Evolutionary conservation across 2,888 invertebrate species (phyloP), one percentile per base, ranked within the genome.

Genomic region (Andrena bicolor): DNA sequence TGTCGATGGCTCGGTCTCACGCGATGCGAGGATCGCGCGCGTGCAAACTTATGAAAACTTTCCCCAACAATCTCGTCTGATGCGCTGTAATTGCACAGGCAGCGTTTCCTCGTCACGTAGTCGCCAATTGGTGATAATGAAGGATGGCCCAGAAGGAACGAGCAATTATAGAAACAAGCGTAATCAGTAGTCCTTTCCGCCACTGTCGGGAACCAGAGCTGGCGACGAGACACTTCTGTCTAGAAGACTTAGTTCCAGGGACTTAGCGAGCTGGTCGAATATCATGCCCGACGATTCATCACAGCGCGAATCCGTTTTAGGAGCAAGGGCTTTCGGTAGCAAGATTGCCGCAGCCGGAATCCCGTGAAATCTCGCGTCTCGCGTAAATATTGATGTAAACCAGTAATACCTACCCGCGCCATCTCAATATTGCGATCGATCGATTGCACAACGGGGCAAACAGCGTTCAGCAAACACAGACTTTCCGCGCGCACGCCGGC

Each of bases 301-400:
- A 35, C 2, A n/a, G n/a, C 23, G 28, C n/a, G 63, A 35, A 53
- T 73, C 35, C 64, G n/a, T 64, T 56, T 51, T 32, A 41, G 48
- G 30, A 30, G 61, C 2, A 20, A 2, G n/a, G 48, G 49, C 58
- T 64, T 60, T 35, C 26, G 13, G 49, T 16, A 35, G 30, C n/a
- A 66, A 75, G 81, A 80, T 66, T 30, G 70, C 74, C 35, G 35
- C 23, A 26, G 16, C 51, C 56, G 65, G 41, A 30, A 30, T 71
- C 23, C 49, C 49, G 74, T 70, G 82, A 75, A 82, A 76, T 86
- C 87, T 86, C 76, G 76, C 84, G 74, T 72, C 64, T 49, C 76
- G 53, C 65, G 86, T 84, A 86, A 86, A 86, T 86, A 86, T 86
- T 86, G 86, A 86, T 86, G 87, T 76, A 85, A 86, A 76, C 77